These are phyloP conservation scores for Pelosia muscerda DNA, from an alignment of 2,888 invertebrate genomes.

Conservation along the genomic window DNA sequence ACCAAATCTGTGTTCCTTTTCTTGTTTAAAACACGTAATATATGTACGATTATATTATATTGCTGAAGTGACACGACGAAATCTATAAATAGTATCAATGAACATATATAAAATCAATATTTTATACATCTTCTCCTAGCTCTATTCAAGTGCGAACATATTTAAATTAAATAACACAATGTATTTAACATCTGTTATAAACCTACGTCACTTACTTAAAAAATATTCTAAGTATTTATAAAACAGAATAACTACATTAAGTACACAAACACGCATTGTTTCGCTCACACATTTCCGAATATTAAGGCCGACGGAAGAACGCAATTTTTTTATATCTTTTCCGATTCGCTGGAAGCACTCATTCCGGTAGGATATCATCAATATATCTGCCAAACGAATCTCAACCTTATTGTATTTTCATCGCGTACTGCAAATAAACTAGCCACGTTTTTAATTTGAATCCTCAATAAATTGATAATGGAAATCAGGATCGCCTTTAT, in stretches of 20 bases:
- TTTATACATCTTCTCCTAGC: too few species aligned
- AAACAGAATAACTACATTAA: constrained; percentile 24
- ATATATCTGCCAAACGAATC: constrained; percentile 37
- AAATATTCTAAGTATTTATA: constrained; percentile 34
- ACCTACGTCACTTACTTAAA: neutral
- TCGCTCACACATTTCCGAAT: constrained; percentile 66
- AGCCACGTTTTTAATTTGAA: neutral
- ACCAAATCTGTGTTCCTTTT: too few species aligned
- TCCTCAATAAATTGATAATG: neutral
- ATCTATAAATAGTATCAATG: too few species aligned
- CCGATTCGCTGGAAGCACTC: constrained; percentile 78
- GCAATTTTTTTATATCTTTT: constrained; percentile 77
- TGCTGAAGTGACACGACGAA: too few species aligned
- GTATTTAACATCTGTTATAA: too few species aligned
- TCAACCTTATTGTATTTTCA: constrained; percentile 37
- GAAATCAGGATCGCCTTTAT: neutral
- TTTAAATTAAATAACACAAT: too few species aligned
- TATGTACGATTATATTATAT: too few species aligned
- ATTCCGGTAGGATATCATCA: constrained; percentile 67
- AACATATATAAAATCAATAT: too few species aligned
- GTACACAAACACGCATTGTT: constrained; percentile 55
- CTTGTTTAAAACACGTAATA: too few species aligned
- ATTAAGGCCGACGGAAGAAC: constrained; percentile 79
- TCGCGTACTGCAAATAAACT: neutral
- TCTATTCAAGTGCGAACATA: too few species aligned